Evolutionary conservation across 2,888 invertebrate genomes (phyloP).

Genomic region (Melitaea athalia): DNA sequence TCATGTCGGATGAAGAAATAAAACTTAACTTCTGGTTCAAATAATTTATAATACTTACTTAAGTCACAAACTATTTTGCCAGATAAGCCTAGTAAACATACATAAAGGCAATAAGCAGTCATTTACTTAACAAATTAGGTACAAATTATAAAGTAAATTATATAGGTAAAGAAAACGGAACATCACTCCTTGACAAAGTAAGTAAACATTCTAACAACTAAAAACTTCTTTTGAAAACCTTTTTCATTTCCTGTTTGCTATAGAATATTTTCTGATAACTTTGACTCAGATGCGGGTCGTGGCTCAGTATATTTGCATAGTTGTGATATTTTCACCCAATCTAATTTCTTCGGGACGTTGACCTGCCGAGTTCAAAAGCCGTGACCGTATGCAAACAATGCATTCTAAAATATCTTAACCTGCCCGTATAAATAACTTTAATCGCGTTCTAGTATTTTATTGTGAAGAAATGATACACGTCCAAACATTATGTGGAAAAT

Average conservation of each 20-base stretch:
- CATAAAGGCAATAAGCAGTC: no score
- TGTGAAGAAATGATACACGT: neutral
- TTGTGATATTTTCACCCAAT: slow-evolving; percentile 31
- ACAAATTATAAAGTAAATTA: no score
- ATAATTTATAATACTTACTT: no score
- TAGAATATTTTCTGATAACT: neutral
- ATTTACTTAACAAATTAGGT: no score
- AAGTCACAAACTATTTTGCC: no score
- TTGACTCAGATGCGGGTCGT: neutral
- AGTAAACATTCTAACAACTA: no score
- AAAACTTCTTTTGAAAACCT: neutral
- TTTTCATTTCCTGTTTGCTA: neutral
- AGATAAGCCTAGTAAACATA: no score
- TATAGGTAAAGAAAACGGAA: no score
- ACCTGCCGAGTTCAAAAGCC: slow-evolving; percentile 50
- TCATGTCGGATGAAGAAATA: no score
- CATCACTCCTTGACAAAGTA: no score
- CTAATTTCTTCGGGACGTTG: slow-evolving; percentile 34
- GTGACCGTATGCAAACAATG: slow-evolving; percentile 57
- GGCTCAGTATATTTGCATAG: slow-evolving; percentile 27
- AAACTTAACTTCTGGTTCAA: no score
- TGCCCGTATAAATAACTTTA: neutral
- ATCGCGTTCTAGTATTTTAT: neutral
- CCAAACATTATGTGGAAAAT: neutral
- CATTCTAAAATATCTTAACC: slow-evolving; percentile 39